Evolutionary conservation across 1,140 invertebrate species (phyloP).

Genomic region (Apis dorsata): DNA sequence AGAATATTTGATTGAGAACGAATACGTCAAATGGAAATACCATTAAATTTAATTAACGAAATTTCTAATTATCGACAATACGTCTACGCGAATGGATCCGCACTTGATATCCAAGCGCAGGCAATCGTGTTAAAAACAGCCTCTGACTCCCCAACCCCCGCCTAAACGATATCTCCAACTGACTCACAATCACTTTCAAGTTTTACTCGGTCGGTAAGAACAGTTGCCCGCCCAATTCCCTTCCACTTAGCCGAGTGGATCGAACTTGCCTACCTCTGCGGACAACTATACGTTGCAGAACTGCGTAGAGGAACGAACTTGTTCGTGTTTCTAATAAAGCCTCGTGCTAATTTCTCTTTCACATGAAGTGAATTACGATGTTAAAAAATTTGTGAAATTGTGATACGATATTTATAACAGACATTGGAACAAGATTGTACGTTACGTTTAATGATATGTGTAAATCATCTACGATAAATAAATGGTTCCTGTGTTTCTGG

Average conservation of each 20-base stretch:
- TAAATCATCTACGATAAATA: not conserved
- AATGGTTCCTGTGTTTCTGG: not conserved
- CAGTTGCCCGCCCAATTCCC: conserved; percentile 53
- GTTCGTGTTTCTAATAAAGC: no score
- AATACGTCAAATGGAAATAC: not conserved
- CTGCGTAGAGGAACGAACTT: not conserved
- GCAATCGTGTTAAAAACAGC: conserved; percentile 17
- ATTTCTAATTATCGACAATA: not conserved
- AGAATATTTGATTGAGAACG: not conserved
- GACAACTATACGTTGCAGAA: not conserved
- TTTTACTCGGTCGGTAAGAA: not conserved
- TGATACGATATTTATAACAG: no score
- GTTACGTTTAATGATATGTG: not conserved
- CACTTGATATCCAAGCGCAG: not conserved
- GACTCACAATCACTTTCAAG: not conserved
- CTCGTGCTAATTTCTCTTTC: no score
- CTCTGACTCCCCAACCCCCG: not conserved
- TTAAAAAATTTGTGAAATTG: no score
- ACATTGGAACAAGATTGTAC: no score
- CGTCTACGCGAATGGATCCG: no score
- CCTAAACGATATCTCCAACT: not conserved
- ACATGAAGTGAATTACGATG: no score
- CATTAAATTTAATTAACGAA: conserved; percentile 17
- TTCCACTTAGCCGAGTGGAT: conserved; percentile 56
- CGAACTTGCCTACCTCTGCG: conserved; percentile 31